Evolutionary conservation across 2,888 invertebrate species (phyloP).

Genomic region (Gastrophysa polygoni): DNA sequence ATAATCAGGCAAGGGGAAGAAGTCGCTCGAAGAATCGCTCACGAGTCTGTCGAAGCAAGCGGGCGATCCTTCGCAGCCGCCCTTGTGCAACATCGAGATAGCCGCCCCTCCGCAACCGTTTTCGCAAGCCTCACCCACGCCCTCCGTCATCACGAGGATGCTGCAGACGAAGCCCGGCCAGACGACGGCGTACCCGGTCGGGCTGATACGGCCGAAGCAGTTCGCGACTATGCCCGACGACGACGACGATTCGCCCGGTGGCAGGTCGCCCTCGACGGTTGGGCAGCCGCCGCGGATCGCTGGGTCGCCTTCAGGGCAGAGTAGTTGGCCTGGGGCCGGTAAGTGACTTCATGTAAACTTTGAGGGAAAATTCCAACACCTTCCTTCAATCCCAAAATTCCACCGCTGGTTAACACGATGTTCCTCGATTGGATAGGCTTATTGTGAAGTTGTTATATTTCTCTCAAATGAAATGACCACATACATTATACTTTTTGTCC

Average conservation of each 20-base stretch:
- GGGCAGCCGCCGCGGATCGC: slow-evolving; percentile 13
- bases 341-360: no score
- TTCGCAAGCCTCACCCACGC: slow-evolving; percentile 59
- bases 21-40: slow-evolving; percentile 57
- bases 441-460: no score
- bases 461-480: no score
- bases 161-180: slow-evolving; percentile 58
- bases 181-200: slow-evolving; percentile 42
- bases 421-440: no score
- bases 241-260: slow-evolving; percentile 37
- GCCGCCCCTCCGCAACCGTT: slow-evolving; percentile 62
- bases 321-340: background rate
- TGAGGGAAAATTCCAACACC: no score
- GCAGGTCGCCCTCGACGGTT: background rate
- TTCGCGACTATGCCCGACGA: slow-evolving; percentile 49
- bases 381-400: no score
- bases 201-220: slow-evolving; percentile 48
- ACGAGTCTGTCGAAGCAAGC: slow-evolving; percentile 55
- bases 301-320: slow-evolving; percentile 34
- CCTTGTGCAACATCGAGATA: slow-evolving; percentile 50
- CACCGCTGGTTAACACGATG: no score
- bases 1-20: slow-evolving; percentile 52
- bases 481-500: no score
- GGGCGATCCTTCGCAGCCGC: slow-evolving; percentile 15
- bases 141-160: slow-evolving; percentile 69